Conservation (phyloP, 2,113 vertebrate genomes). For the Tapirus terrestris region DNA sequence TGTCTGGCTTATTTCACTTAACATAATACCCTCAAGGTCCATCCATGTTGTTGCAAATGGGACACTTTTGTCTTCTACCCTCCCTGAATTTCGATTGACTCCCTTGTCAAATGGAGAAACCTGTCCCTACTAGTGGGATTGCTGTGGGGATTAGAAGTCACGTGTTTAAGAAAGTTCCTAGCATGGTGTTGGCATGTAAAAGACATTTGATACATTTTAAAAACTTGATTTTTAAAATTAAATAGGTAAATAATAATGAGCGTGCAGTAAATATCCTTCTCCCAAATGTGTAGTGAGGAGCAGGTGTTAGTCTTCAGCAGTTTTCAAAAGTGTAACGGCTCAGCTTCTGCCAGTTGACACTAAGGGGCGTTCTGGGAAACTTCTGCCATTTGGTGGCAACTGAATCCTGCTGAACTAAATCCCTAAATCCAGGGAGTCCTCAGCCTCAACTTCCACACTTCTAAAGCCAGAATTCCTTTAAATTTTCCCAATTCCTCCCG, state of each 20-base stretch:
- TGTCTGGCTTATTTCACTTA: no score
- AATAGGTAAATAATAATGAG: background rate
- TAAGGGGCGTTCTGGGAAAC: background rate
- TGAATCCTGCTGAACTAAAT: background rate
- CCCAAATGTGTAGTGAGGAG: background rate
- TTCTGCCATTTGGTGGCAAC: background rate
- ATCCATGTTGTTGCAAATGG: no score
- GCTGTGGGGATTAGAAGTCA: background rate
- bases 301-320: background rate
- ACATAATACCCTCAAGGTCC: no score
- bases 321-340: background rate
- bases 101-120: background rate
- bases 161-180: background rate
- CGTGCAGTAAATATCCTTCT: background rate
- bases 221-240: background rate
- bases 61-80: no score
- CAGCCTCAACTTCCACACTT: background rate
- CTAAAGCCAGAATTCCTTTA: no score
- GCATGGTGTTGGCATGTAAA: background rate
- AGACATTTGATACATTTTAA: background rate
- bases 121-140: background rate
- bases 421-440: background rate
- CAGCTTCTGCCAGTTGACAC: background rate
- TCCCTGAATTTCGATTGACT: background rate
- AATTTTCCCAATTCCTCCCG: background rate